Base-by-base conservation (phyloP, 2,888 invertebrate genomes). In the Siphonodentalium dalli region DNA sequence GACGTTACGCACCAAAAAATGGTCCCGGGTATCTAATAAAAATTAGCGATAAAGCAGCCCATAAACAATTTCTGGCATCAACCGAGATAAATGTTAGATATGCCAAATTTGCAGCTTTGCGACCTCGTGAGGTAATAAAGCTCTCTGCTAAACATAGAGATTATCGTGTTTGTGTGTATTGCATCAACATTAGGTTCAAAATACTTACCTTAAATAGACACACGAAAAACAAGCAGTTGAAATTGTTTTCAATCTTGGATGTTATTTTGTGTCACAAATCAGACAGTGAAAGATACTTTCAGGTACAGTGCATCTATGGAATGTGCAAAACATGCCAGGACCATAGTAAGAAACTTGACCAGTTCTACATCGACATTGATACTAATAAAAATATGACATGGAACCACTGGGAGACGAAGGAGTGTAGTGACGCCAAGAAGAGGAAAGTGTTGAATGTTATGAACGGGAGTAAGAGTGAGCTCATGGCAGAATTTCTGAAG, bases 101-200 rank as follows among this genome's bases (percentile, higher is more conserved):
- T 3, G 34, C 41, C 5, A 52, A 28, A 43, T 63, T 63, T 54
- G 54, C 54, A 9, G 23, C 41, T 13, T 15, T 57, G 3, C 18
- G 58, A 13, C 54, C 53, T 13, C 39, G 39, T 43, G 58, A 65
- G 54, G 58, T 63, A 0, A 37, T 54, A 1, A 28, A 45, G 11
- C 28, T 65, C 1, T 23, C 51, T 11, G 15, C 11, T 6, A 46
- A 29, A 23, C 48, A 55, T 35, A 43, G 59, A 21, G 56, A 63
- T 6, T 58, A 50, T 29, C 64, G 66, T 40, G 39, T 48, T 18
- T 66, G 66, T 45, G 29, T 31, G 1, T 56, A 57, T 21, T 66
- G 66, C 42, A 46, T 43, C 3, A 65, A 65, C 31, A 47, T 61
- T 1, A 40, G 59, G 26, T 57, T 48, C 44, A 64, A 65, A 43